Percentiles rank a stretch among this genome's conserved stretches.
phyloP scores from a whole-genome alignment of 2,113 vertebrate species.

The Carettochelys insculpta region DNA sequence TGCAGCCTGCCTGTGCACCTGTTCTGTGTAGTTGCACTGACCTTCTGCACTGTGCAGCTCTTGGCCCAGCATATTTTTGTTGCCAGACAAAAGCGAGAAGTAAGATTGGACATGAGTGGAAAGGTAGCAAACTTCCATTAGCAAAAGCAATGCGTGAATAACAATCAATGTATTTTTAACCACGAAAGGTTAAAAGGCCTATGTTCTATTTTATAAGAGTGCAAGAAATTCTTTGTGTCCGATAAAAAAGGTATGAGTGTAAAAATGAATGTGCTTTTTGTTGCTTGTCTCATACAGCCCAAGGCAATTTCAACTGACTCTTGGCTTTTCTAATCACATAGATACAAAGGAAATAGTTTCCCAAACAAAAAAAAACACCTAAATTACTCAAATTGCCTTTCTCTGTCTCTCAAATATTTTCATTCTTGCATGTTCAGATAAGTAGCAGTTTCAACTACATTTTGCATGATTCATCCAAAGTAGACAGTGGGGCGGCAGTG shows the following conservation, averaged over 20 bases:
- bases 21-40: not conserved
- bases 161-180: not conserved
- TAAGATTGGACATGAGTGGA: not conserved
- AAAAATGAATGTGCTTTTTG: slow-evolving; percentile 35
- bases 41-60: not conserved
- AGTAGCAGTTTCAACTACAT: slow-evolving; percentile 50
- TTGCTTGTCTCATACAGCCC: slow-evolving; percentile 36
- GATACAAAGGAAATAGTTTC: slow-evolving; percentile 63
- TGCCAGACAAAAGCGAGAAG: not conserved
- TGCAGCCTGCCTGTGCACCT: not conserved
- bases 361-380: slow-evolving; percentile 67
- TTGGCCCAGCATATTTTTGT: not conserved
- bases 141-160: not conserved
- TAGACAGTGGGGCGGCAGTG: not conserved
- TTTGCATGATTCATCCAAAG: slow-evolving; percentile 54
- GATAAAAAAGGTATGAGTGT: not conserved
- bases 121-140: not conserved
- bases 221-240: not conserved
- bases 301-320: slow-evolving; percentile 53
- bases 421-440: slow-evolving; percentile 59
- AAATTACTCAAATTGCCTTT: slow-evolving; percentile 60
- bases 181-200: not conserved
- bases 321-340: slow-evolving; percentile 66
- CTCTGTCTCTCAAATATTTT: slow-evolving; percentile 35
- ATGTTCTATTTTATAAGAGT: not conserved